Evolutionary conservation across 1,140 invertebrate species (phyloP).

Genomic region (Meloidogyne floridensis): DNA sequence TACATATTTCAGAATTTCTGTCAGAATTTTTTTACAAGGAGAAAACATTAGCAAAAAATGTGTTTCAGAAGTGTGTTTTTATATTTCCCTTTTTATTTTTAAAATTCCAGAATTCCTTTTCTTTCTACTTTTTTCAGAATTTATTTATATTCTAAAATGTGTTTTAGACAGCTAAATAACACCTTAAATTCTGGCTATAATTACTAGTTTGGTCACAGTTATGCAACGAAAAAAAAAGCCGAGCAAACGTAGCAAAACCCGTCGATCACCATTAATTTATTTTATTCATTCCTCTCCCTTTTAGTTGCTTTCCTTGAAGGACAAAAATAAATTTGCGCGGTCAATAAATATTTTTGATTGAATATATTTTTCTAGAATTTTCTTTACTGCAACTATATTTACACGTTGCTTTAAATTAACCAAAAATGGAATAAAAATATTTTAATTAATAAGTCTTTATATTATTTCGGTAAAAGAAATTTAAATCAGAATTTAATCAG

Average conservation of each 20-base stretch:
- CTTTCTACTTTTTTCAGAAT: too few relatives aligned
- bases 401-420: background rate
- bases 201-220: background rate
- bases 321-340: background rate
- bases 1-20: background rate
- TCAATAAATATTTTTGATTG: background rate
- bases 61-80: background rate
- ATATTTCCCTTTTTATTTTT: background rate
- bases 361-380: background rate
- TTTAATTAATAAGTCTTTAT: background rate
- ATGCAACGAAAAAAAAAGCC: background rate
- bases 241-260: conserved; percentile 1
- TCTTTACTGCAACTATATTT: background rate
- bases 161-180: too few relatives aligned
- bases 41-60: background rate
- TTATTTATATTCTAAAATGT: too few relatives aligned
- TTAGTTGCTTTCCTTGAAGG: background rate
- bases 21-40: background rate
- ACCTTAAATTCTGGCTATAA: background rate
- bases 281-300: background rate
- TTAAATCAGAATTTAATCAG: background rate
- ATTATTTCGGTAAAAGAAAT: background rate
- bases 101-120: background rate
- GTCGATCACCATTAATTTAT: background rate
- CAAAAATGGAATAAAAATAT: background rate